Evolutionary conservation across 2,113 vertebrate species (phyloP).

Genomic region (Zapus hudsonius): DNA sequence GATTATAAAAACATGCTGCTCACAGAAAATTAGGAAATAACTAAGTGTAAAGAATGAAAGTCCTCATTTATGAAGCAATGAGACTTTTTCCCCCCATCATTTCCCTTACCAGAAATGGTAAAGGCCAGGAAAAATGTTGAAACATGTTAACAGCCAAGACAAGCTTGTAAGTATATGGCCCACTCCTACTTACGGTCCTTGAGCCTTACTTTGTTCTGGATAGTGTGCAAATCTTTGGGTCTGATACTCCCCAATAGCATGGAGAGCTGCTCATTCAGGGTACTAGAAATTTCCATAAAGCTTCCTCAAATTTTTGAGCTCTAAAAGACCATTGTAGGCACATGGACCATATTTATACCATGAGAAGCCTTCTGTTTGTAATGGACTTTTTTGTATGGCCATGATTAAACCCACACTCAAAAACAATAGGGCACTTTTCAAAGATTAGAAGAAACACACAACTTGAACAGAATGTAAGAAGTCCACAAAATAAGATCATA

Average conservation of each 20-base stretch:
- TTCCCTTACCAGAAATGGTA: neutral
- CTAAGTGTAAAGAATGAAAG: constrained; percentile 17
- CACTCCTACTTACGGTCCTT: neutral
- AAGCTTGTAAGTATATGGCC: neutral
- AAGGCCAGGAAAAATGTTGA: neutral
- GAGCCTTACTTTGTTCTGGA: neutral
- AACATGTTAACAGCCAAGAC: neutral
- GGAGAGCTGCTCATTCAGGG: neutral
- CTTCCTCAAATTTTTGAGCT: neutral
- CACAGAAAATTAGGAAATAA: constrained; percentile 8
- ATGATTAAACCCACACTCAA: neutral
- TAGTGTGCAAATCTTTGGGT: neutral
- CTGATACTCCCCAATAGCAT: neutral
- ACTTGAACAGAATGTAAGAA: neutral
- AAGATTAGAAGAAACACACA: neutral
- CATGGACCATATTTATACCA: neutral
- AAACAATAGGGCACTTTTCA: constrained; percentile 32
- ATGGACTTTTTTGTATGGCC: neutral
- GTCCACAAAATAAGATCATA: neutral
- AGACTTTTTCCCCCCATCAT: too few species aligned
- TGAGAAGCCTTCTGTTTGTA: neutral
- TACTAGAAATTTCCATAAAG: neutral
- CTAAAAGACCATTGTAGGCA: neutral
- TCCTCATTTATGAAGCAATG: constrained; percentile 18
- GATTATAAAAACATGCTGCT: constrained; percentile 3